phyloP scores from a whole-genome alignment of 2,797 vertebrate species.

The Dipus sagitta region DNA sequence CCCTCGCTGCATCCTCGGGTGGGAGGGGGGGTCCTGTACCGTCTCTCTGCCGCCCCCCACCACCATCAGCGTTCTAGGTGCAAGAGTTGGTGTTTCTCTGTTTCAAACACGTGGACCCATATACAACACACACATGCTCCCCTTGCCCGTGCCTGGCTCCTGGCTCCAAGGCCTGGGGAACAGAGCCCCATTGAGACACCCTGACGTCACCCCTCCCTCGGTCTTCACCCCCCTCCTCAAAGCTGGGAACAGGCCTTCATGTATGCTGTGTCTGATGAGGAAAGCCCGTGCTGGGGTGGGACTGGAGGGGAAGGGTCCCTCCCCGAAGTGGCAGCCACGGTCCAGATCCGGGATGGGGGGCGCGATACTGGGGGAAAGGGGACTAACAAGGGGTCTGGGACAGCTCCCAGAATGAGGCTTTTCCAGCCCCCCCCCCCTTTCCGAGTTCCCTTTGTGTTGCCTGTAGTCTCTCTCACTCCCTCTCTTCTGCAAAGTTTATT shows the following conservation, averaged over 20 bases:
- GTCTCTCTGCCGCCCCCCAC: no score
- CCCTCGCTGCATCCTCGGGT: neutral
- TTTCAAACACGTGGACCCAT: constrained; percentile 75
- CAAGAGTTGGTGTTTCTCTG: constrained; percentile 68
- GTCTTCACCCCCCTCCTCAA: constrained; percentile 59
- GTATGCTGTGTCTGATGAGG: constrained; percentile 78
- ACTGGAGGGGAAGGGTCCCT: constrained; percentile 60
- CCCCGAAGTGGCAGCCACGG: constrained; percentile 42
- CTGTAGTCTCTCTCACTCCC: constrained; percentile 83
- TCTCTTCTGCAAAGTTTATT: constrained; percentile 88
- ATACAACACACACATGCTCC: constrained; percentile 77
- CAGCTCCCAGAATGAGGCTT: constrained; percentile 66
- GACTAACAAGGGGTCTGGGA: constrained; percentile 66
- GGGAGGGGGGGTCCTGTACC: constrained; percentile 34
- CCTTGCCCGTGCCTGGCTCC: constrained; percentile 89
- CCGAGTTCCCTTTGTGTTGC: constrained; percentile 83
- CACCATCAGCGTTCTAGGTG: constrained; percentile 38
- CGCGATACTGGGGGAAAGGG: constrained; percentile 53
- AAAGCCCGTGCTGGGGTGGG: constrained; percentile 70
- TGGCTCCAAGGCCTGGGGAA: constrained; percentile 80
- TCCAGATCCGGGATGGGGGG: neutral
- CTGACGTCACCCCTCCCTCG: constrained; percentile 81
- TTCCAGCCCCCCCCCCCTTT: constrained; percentile 78
- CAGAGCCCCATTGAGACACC: constrained; percentile 85
- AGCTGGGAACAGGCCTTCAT: constrained; percentile 82